phyloP scores from a whole-genome alignment of 2,797 vertebrate species.

The Sphenodon punctatus region DNA sequence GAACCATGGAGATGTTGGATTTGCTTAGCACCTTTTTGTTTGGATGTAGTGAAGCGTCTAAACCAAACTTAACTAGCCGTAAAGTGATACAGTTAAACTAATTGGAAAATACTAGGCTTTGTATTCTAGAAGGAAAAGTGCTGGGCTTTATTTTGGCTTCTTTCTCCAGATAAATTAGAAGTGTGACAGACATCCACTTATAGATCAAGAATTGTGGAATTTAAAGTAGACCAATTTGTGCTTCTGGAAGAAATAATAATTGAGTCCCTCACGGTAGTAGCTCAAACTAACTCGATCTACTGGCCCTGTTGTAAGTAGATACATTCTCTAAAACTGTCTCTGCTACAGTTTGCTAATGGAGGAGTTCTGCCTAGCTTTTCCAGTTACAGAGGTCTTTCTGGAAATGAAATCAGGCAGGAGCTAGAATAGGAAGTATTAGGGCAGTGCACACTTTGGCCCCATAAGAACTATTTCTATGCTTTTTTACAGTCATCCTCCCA shows the following conservation, averaged over 20 bases:
- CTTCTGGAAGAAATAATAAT: no score
- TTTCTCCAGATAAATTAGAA: background rate
- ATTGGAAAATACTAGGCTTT: background rate
- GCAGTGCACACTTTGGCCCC: background rate
- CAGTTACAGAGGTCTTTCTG: no score
- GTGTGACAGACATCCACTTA: background rate
- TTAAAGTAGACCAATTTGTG: background rate
- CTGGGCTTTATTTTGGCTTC: background rate
- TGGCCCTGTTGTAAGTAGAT: no score
- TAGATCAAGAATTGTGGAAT: background rate
- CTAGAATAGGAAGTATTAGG: background rate
- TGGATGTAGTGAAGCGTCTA: background rate
- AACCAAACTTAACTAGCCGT: background rate
- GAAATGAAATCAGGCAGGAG: no score
- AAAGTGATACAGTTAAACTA: background rate
- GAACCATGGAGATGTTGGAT: background rate
- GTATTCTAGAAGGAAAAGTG: conserved; percentile 8
- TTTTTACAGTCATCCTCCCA: background rate
- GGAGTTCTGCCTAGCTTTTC: no score
- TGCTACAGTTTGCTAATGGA: no score
- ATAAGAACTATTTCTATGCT: background rate
- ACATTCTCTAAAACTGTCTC: no score
- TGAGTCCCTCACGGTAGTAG: no score
- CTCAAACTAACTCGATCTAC: no score
- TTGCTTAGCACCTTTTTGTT: background rate